These are phyloP conservation scores for Iphiclides podalirius DNA, from an alignment of 2,888 invertebrate species.

Conservation along the genomic window DNA sequence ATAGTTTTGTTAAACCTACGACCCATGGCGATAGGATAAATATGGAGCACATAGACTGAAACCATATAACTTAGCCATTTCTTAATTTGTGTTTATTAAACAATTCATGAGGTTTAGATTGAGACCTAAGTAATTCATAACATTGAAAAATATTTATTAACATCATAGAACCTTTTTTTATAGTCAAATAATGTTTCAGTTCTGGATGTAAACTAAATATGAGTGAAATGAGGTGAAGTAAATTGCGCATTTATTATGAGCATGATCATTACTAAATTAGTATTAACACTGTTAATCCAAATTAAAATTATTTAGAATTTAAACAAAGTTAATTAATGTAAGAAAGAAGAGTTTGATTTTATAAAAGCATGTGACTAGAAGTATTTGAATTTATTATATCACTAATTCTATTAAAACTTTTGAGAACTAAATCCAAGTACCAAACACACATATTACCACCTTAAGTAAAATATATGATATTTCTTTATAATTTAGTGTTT, in stretches of 20 bases:
- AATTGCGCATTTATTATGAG: constrained; percentile 1
- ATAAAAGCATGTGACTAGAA: too few species aligned
- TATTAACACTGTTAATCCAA: constrained; percentile 21
- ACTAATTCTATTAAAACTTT: too few species aligned
- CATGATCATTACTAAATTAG: background rate
- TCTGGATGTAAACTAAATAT: background rate
- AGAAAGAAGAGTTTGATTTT: too few species aligned
- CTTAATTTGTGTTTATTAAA: background rate
- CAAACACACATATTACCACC: too few species aligned
- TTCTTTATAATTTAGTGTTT: too few species aligned
- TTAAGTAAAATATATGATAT: too few species aligned
- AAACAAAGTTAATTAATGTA: background rate
- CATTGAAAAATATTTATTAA: constrained; percentile 12
- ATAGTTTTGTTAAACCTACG: too few species aligned
- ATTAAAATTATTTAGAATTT: constrained; percentile 2
- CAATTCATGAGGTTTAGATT: constrained; percentile 11
- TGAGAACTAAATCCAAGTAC: too few species aligned
- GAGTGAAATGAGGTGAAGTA: constrained; percentile 10
- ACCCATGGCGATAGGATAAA: too few species aligned
- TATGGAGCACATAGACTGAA: too few species aligned
- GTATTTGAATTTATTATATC: too few species aligned
- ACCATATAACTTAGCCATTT: too few species aligned
- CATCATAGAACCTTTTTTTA: background rate
- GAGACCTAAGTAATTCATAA: constrained; percentile 11
- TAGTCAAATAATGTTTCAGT: constrained; percentile 3